Base-by-base conservation (phyloP, 1,140 invertebrate species). In the Drosophila sproati region DNA sequence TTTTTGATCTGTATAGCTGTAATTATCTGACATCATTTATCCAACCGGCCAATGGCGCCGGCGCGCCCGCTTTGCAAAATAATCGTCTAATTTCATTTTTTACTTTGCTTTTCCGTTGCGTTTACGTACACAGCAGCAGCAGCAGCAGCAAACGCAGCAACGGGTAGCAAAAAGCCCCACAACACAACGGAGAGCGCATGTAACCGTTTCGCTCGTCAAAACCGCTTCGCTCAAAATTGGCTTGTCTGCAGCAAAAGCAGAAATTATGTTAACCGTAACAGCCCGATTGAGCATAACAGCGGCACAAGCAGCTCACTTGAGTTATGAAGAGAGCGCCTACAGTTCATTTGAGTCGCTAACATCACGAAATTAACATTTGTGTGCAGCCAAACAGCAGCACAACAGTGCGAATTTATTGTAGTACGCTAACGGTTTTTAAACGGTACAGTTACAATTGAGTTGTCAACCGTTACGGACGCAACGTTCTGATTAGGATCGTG, bases 401-500 rank as follows among this genome's bases (percentile, higher is more conserved):
- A 70, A 45, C 50, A 62, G 57, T 55, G 51, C 66, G 20, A 74
- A 74, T 70, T 69, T 75, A 56, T 76, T 76, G 73, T 76, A 64
- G 67, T 76, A 70, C 76, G 60, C 56, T 73, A 68, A 77, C 66
- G 68, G 56, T 54, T 76, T 76, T 76, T 76, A 67, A 74, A 74
- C 64, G 60, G 72, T 72, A 78, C 80, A 86, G 82, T 86, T 86
- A 77, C 77, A 82, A 82, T 77, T 85, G 66, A 73, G 77, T 78
- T 76, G 80, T 86, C 78, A 66, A 86, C 78, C 90, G 90, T 91
- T 82, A 76, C 89, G 89, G 89, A 91, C 88, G 83, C 79, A 79
- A 77, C 20, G 56, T 82, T 86, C 79, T 83, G 57, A 77, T 80
- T 89, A 78, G 82, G 60, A 87, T 87, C 82, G 82, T 86, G 82